Evolutionary conservation across 2,888 invertebrate genomes (phyloP).

Genomic region (Aelia acuminata): DNA sequence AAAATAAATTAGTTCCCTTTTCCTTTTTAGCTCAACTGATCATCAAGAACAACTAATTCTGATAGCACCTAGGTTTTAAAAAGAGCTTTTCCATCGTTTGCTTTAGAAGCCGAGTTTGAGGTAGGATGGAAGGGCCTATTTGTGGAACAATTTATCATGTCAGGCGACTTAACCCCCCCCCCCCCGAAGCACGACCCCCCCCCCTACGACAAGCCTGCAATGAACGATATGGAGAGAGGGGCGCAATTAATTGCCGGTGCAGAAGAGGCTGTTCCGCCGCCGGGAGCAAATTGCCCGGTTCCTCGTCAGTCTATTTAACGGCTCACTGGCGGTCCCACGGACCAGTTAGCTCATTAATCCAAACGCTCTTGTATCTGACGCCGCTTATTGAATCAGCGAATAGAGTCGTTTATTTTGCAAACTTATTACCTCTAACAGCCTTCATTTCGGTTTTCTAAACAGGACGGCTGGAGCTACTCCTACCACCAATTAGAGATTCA

Average conservation of each 20-base stretch:
- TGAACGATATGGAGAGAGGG: constrained; percentile 26
- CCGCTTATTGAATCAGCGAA: neutral
- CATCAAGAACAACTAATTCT: neutral
- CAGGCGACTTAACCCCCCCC: neutral
- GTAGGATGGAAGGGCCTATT: neutral
- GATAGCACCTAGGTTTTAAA: neutral
- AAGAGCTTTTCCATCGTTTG: neutral
- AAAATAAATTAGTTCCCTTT: too few species aligned
- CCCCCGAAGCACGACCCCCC: too few species aligned
- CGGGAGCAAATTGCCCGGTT: constrained; percentile 15
- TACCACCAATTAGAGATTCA: neutral
- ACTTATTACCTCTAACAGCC: neutral
- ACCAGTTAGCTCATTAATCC: constrained; percentile 33
- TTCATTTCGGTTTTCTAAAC: neutral
- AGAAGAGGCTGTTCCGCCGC: constrained; percentile 15
- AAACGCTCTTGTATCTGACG: neutral
- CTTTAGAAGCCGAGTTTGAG: neutral
- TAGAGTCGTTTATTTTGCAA: neutral
- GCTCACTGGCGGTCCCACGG: constrained; percentile 32
- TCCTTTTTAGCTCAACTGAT: neutral
- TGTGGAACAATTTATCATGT: neutral
- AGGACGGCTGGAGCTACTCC: neutral
- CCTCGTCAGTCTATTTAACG: constrained; percentile 38
- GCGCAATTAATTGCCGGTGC: constrained; percentile 25
- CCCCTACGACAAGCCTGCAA: neutral